Percentiles rank a stretch among this genome's conserved stretches.
phyloP scores from a whole-genome alignment of 2,888 invertebrate genomes.

The Spodoptera exigua region DNA sequence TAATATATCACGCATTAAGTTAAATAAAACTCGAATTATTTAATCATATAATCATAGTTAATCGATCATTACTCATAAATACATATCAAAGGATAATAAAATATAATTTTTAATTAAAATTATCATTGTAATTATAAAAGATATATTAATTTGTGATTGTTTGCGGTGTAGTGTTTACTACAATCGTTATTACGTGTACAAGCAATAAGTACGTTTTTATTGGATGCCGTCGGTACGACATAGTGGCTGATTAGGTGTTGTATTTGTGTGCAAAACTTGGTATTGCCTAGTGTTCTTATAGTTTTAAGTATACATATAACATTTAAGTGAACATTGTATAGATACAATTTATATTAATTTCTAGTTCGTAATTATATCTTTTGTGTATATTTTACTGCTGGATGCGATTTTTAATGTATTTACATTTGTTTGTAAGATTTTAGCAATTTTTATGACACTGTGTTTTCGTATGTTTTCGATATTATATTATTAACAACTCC shows the following conservation, averaged over 20 bases:
- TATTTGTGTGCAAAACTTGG: conserved; percentile 84
- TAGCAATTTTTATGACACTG: conserved; percentile 10
- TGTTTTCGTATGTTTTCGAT: conserved; percentile 21
- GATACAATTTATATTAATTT: conserved; percentile 47
- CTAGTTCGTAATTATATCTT: conserved; percentile 40
- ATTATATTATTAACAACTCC: conserved; percentile 5
- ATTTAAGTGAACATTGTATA: conserved; percentile 55
- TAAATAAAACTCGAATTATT: conserved; percentile 43
- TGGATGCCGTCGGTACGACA: conserved; percentile 78
- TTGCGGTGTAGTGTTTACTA: conserved; percentile 78
- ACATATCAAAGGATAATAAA: conserved; percentile 82
- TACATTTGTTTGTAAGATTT: conserved; percentile 31
- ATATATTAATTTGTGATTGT: conserved; percentile 81
- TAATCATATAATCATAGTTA: conserved; percentile 50
- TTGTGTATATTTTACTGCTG: conserved; percentile 45
- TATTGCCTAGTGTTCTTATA: conserved; percentile 72
- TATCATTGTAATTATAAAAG: conserved; percentile 71
- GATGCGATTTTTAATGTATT: conserved; percentile 32
- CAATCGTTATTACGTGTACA: conserved; percentile 85
- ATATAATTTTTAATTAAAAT: conserved; percentile 63
- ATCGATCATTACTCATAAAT: conserved; percentile 55
- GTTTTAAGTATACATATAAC: conserved; percentile 52
- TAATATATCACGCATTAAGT: conserved; percentile 30
- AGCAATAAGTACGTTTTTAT: conserved; percentile 88
- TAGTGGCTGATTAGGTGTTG: conserved; percentile 83